Evolutionary conservation across 2,888 invertebrate species (phyloP).

Genomic region (Ferrisia virgata): DNA sequence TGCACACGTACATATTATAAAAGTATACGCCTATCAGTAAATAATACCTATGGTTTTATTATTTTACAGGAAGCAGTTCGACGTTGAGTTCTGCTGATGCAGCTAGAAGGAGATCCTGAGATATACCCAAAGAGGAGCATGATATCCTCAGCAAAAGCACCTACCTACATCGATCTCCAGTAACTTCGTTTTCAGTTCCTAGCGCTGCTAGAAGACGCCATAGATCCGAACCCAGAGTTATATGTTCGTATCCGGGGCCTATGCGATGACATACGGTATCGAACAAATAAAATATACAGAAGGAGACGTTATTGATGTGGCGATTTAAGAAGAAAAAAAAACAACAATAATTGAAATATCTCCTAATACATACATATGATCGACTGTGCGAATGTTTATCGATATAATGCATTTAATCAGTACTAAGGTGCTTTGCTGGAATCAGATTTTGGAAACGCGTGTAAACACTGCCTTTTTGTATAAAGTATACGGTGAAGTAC

Average conservation of each 20-base stretch:
- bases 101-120: conserved; percentile 48
- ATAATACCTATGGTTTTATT: neutral
- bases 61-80: conserved; percentile 43
- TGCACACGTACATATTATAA: neutral
- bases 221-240: conserved; percentile 43
- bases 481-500: neutral
- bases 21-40: neutral
- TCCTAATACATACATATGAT: neutral
- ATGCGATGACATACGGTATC: neutral
- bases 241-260: conserved; percentile 41
- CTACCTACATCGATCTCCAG: conserved; percentile 43
- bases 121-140: conserved; percentile 47
- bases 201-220: conserved; percentile 43
- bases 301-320: neutral
- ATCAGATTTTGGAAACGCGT: neutral
- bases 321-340: neutral
- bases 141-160: conserved; percentile 46
- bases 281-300: neutral
- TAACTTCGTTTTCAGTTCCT: conserved; percentile 40
- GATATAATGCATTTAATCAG: neutral
- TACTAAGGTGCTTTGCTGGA: conserved; percentile 24
- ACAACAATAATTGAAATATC: too few relatives aligned
- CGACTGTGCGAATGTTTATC: neutral
- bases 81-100: conserved; percentile 43
- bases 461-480: conserved; percentile 26